Conservation (phyloP, 2,113 vertebrate species). For the Cebidichthys violaceus region DNA sequence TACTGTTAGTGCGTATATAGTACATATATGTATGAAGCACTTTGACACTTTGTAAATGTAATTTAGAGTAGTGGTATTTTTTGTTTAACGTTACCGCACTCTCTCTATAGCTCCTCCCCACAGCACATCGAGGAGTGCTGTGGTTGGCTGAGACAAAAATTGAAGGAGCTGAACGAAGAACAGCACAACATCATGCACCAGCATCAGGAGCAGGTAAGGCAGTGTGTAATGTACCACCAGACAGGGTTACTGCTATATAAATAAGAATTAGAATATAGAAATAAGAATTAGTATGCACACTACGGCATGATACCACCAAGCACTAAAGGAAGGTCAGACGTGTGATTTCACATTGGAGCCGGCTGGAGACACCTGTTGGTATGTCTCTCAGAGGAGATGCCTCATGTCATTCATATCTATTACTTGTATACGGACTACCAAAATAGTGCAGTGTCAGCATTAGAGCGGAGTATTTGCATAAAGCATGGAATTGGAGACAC, state of each 20-base stretch:
- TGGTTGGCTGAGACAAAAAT: slow-evolving; percentile 85
- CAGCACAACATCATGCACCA: slow-evolving; percentile 83
- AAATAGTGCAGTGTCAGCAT: background rate
- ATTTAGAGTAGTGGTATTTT: background rate
- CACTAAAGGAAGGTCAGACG: background rate
- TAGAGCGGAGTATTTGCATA: background rate
- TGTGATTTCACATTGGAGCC: background rate
- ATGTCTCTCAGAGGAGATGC: background rate
- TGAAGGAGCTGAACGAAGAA: slow-evolving; percentile 91
- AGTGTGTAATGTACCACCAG: background rate
- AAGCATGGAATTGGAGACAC: background rate
- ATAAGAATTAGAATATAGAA: background rate
- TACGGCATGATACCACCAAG: background rate
- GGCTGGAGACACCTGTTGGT: background rate
- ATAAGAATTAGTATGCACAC: background rate
- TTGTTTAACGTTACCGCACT: background rate
- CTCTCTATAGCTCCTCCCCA: slow-evolving; percentile 55
- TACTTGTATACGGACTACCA: background rate
- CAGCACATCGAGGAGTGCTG: slow-evolving; percentile 86
- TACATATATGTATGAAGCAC: background rate
- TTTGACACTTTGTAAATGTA: background rate
- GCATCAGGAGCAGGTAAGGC: slow-evolving; percentile 95
- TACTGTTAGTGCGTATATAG: background rate
- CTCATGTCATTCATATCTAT: background rate
- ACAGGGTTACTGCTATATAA: background rate